Base-by-base conservation (phyloP, 1,140 invertebrate species). In the Neoseiulus cucumeris region DNA sequence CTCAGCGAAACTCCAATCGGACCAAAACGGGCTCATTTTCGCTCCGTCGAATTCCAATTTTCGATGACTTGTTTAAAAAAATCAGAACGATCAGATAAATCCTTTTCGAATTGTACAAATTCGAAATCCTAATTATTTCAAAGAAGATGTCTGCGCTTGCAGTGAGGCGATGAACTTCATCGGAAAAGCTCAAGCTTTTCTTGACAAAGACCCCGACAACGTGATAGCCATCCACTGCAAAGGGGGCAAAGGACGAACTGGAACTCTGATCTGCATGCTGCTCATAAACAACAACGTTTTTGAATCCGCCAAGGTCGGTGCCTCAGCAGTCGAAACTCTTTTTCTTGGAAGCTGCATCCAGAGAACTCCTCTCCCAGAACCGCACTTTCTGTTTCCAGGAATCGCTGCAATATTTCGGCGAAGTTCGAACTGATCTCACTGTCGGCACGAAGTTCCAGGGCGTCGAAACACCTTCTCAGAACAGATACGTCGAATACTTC, bases 161-260 rank as follows among this genome's bases (percentile, higher is more conserved):
- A 80, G 79, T 42, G 77, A 80, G 30, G 77, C 80, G 74, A 65
- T 80, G 33, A 70, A 74, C 20, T 81, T 80, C 72, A 75, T 75
- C 44, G 70, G 75, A 42, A 75, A 76, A 72, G 80, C 79, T 9
- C 71, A 75, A 29, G 71, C 75, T 28, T 83, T 80, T 75, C 74
- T 83, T 70, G 71, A 73, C 18, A 70, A 72, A 9, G 76, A 83
- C 71, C 74, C 76, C 4, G 44, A 71, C 18, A 81, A 83, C 70
- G 76, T 83, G 1, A 80, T 83, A 42, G 82, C 81, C 14, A 80
- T 83, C 30, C 82, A 83, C 70, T 83, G 82, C 71, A 83, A 83
- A 73, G 82, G 82, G 22, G 82, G 82, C 2, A 83, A 83, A 71
- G 79, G 80, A 1, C 72, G 80, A 28, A 82, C 80, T 20, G 80